Evolutionary conservation across 2,113 vertebrate species (phyloP).

Genomic region (Acrocephalus kingi): DNA sequence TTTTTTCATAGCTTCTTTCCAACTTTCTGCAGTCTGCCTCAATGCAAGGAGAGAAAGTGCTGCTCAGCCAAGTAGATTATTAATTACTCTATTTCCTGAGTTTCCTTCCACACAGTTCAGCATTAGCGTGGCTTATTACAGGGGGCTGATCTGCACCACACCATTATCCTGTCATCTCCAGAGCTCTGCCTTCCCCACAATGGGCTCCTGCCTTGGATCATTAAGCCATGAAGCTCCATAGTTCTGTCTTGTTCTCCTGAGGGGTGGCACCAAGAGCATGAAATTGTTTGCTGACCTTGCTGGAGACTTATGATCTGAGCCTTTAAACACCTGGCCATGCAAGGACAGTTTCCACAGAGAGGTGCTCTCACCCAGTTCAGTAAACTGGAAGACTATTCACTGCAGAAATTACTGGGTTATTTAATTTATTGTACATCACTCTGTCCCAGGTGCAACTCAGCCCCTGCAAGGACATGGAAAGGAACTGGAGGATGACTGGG

Average conservation of each 20-base stretch:
- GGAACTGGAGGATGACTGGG: neutral
- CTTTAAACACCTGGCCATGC: neutral
- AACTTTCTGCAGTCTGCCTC: neutral
- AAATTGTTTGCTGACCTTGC: conserved; percentile 7
- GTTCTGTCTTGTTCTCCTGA: neutral
- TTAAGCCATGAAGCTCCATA: neutral
- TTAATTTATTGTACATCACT: conserved; percentile 3
- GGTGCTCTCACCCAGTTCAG: conserved; percentile 12
- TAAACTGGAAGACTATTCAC: neutral
- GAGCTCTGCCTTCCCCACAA: neutral
- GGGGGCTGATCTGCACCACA: rapidly evolving
- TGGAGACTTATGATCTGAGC: neutral
- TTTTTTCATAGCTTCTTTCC: neutral
- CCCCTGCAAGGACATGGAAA: neutral
- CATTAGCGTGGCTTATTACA: neutral
- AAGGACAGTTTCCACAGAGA: conserved; percentile 12
- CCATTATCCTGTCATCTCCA: neutral
- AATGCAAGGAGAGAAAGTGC: neutral
- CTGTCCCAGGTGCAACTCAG: neutral
- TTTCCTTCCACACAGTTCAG: neutral
- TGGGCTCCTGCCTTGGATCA: neutral
- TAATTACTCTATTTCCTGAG: neutral
- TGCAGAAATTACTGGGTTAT: neutral
- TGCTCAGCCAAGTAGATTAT: neutral
- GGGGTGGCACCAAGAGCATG: neutral